Conservation (phyloP, 1,140 invertebrate genomes). For the Oncopodura yosiiana region DNA sequence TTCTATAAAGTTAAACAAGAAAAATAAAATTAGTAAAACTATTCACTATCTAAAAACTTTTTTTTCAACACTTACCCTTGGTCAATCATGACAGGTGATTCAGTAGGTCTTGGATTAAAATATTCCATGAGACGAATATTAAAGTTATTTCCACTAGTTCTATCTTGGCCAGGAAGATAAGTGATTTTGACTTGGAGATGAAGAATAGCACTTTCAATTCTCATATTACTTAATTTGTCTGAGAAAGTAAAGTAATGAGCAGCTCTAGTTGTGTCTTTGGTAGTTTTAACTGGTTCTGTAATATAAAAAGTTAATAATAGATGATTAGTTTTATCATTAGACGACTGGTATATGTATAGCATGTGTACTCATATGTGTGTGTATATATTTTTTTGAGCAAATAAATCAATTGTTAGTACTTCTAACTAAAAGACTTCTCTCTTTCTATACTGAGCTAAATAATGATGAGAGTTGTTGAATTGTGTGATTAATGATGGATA, state of each 20-base stretch:
- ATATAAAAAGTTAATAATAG: conserved; percentile 9
- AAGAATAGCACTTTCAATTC: conserved; percentile 26
- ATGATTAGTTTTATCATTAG: background rate
- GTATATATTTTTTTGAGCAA: too few relatives aligned
- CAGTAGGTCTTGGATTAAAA: conserved; percentile 23
- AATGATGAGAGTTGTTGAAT: background rate
- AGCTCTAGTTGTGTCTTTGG: conserved; percentile 15
- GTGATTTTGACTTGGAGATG: conserved; percentile 25
- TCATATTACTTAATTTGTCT: conserved; percentile 30
- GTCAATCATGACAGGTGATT: conserved; percentile 25
- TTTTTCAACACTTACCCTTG: conserved; percentile 25
- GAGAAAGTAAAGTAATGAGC: conserved; percentile 33
- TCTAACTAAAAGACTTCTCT: too few relatives aligned
- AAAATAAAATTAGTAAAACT: background rate
- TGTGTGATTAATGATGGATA: conserved; percentile 12
- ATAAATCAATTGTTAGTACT: too few relatives aligned
- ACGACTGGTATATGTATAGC: too few relatives aligned
- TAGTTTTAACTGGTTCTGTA: conserved; percentile 24
- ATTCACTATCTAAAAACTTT: background rate
- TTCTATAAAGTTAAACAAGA: background rate
- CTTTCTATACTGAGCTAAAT: background rate
- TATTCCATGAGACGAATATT: conserved; percentile 25
- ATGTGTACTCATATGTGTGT: too few relatives aligned
- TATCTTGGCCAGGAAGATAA: conserved; percentile 7
- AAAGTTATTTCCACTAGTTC: conserved; percentile 2